Base-by-base conservation (phyloP, 1,140 invertebrate genomes). In the Antheraea mylitta region DNA sequence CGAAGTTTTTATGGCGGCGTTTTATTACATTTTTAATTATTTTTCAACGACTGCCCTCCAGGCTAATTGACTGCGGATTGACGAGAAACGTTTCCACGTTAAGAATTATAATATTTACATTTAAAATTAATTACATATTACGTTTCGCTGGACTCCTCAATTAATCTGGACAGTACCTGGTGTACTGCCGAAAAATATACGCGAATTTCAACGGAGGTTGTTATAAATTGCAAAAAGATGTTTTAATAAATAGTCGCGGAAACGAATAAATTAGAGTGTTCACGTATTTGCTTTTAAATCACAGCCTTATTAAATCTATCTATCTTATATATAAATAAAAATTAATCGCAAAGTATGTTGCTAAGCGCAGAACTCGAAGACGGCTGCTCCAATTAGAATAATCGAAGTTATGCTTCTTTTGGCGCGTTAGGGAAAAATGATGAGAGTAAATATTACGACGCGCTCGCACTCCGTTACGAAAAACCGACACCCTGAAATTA, bases 11-110 rank as follows among this genome's bases (percentile, higher is more conserved):
- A 90, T 86, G 85, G 72, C 64, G 67, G 48, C 72, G 83, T 87
- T 84, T 90, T 89, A 90, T 90, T 90, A 81, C 83, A 75, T 90
- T 90, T 89, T 87, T 88, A 89, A 90, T 90, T 89, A 87, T 89
- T 88, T 89, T 81, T 79, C 75, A 79, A 79, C 82, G 81, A 86
- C 80, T 78, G 77, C 79, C 75, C 79, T 82, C 77, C 71, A 78
- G 80, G 81, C 80, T 86, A 90, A 90, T 90, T 87, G 84, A 90
- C 89, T 80, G 82, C 72, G 73, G n/a, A 48, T 66, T 69, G 71
- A 73, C 69, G 73, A 74, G 69, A 38, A 65, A 65, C 71, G 66
- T 74, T 69, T 63, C 64, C 69, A 72, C 78, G 76, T 82, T 81
- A 67, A 53, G 11, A 4, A 30, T 30, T 30, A 53, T 13, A 16